Percentiles rank a stretch among this genome's conserved stretches.
phyloP scores from a whole-genome alignment of 2,888 invertebrate species.

The Epinotia demarniana region DNA sequence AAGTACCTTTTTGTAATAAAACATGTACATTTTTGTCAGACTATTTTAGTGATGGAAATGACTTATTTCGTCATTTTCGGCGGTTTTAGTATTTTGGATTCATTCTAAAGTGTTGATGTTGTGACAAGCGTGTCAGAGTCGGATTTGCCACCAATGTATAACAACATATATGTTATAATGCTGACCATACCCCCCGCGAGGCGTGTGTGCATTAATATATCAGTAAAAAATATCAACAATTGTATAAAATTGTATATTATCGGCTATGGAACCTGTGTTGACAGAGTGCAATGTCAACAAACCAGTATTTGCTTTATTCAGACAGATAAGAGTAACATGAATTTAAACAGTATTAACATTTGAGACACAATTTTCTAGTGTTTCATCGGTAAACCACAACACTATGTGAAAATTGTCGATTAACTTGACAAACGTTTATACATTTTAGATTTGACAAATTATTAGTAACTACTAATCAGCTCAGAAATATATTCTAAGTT shows the following conservation, averaged over 20 bases:
- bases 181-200: constrained; percentile 56
- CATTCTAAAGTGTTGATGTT: constrained; percentile 62
- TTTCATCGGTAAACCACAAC: not conserved
- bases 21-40: not conserved
- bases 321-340: not conserved
- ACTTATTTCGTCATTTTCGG: constrained; percentile 16
- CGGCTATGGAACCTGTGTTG: constrained; percentile 69
- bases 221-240: constrained; percentile 75
- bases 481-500: no score
- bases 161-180: constrained; percentile 32
- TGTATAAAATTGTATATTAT: constrained; percentile 80
- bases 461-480: no score
- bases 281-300: constrained; percentile 59
- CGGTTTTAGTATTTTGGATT: constrained; percentile 52
- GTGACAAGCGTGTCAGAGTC: constrained; percentile 66
- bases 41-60: not conserved
- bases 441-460: no score
- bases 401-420: not conserved
- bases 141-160: constrained; percentile 48
- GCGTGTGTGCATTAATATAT: constrained; percentile 62
- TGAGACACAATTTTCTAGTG: not conserved
- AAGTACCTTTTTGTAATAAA: not conserved
- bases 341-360: not conserved
- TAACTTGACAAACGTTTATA: no score
- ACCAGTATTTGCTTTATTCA: constrained; percentile 25